These are phyloP conservation scores for Pangasius macronema DNA, from an alignment of 2,797 vertebrate genomes.

Conservation along the genomic window DNA sequence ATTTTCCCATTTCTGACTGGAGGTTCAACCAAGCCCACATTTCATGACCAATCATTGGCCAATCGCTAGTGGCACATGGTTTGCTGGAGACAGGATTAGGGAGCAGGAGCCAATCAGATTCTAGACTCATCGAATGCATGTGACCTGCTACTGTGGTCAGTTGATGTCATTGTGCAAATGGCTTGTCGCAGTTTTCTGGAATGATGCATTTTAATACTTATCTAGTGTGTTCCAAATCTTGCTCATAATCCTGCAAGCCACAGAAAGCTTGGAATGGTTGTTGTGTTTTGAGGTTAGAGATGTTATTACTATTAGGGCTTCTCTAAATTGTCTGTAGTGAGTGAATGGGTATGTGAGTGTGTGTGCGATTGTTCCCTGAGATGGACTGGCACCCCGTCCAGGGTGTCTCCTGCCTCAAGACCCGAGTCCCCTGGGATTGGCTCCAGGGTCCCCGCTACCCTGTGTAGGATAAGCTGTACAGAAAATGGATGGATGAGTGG, in stretches of 20 bases:
- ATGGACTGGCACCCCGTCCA: too few relatives aligned
- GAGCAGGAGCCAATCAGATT: neutral
- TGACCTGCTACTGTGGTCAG: neutral
- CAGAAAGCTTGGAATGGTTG: neutral
- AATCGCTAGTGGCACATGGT: neutral
- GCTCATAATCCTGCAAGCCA: neutral
- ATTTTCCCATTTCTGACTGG: neutral
- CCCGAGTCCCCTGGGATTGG: too few relatives aligned
- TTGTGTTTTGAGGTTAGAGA: neutral
- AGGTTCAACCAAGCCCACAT: slow-evolving; percentile 9
- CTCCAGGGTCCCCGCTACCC: too few relatives aligned
- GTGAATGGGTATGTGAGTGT: too few relatives aligned
- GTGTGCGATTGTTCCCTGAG: too few relatives aligned
- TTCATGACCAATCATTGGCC: neutral
- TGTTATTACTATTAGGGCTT: neutral
- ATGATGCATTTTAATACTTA: neutral
- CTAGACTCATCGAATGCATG: neutral
- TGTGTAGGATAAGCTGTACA: too few relatives aligned
- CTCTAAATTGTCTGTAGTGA: neutral
- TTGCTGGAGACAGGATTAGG: neutral
- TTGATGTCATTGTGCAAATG: neutral
- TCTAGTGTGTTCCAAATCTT: neutral
- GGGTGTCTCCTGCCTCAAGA: too few relatives aligned
- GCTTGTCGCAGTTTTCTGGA: neutral
- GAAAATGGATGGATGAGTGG: too few relatives aligned